Percentiles rank a stretch among this genome's conserved stretches.
These are phyloP conservation scores for Pycnomerus fuliginosus DNA, from an alignment of 2,888 invertebrate species.

Conservation along the genomic window DNA sequence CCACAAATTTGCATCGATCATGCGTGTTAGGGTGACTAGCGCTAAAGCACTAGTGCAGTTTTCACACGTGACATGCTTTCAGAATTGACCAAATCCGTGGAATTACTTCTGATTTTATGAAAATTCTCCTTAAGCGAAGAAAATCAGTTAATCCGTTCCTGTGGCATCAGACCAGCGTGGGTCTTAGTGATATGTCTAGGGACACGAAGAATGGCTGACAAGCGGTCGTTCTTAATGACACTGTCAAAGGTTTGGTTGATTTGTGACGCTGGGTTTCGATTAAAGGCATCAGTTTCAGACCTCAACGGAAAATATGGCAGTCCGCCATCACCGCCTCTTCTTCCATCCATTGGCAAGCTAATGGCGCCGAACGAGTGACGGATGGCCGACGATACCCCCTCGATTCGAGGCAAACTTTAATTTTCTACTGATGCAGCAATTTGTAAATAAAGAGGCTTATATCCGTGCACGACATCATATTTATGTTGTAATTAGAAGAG, in stretches of 20 bases:
- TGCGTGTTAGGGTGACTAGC: too few species aligned
- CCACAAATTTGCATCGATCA: too few species aligned
- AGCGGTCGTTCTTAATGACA: conserved; percentile 53
- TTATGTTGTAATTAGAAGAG: conserved; percentile 39
- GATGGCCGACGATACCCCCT: conserved; percentile 18
- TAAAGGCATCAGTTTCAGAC: conserved; percentile 54
- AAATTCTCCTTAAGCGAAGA: too few species aligned
- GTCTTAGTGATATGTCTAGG: conserved; percentile 41
- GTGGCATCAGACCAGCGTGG: conserved; percentile 30
- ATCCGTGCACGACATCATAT: conserved; percentile 28
- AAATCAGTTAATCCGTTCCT: conserved; percentile 31
- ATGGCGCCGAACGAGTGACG: conserved; percentile 25
- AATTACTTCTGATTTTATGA: too few species aligned
- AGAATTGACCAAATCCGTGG: too few species aligned
- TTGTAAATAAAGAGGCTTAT: conserved; percentile 15
- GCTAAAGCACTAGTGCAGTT: too few species aligned
- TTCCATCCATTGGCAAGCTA: conserved; percentile 25
- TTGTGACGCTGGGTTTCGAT: conserved; percentile 54
- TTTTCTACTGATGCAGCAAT: conserved; percentile 4
- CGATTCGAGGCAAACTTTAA: neutral
- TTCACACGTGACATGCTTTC: too few species aligned
- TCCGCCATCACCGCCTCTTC: conserved; percentile 33
- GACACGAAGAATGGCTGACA: conserved; percentile 52
- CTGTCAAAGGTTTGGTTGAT: conserved; percentile 53
- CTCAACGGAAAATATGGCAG: conserved; percentile 48